Evolutionary conservation across 1,140 invertebrate species (phyloP).

Genomic region (Aphaenogaster ashmeadi): DNA sequence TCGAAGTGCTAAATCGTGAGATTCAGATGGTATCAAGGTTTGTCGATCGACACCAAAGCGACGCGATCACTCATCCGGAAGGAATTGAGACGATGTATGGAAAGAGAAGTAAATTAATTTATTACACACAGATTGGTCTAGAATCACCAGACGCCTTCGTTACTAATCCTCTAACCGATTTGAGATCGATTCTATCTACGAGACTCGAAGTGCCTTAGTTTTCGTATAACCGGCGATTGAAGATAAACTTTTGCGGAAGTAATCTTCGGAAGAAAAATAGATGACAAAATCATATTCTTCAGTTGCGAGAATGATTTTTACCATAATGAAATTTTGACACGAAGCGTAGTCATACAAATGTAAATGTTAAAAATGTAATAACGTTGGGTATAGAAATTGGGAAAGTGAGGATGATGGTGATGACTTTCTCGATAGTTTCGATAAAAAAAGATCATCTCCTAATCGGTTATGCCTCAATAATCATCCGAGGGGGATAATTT

Average conservation of each 20-base stretch:
- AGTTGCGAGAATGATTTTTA: neutral
- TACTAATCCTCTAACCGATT: neutral
- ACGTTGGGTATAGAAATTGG: neutral
- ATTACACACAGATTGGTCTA: neutral
- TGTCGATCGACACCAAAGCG: slow-evolving; percentile 38
- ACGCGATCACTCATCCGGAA: slow-evolving; percentile 23
- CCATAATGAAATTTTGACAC: neutral
- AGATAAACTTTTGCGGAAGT: neutral
- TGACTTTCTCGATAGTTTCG: neutral
- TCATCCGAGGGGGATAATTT: neutral
- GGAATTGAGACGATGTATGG: slow-evolving; percentile 40
- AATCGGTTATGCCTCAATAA: neutral
- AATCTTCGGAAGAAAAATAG: slow-evolving; percentile 11
- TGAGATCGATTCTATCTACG: neutral
- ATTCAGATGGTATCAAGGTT: neutral
- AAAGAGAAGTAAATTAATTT: neutral
- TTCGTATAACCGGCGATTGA: neutral
- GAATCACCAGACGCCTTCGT: neutral
- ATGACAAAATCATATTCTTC: neutral
- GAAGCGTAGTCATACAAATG: neutral
- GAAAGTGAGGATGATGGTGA: neutral
- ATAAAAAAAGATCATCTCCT: neutral
- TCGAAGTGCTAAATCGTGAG: neutral
- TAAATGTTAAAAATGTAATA: neutral
- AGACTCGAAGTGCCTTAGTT: neutral